Conservation (phyloP, 2,113 vertebrate genomes). For the Thalassarche chlororhynchos region DNA sequence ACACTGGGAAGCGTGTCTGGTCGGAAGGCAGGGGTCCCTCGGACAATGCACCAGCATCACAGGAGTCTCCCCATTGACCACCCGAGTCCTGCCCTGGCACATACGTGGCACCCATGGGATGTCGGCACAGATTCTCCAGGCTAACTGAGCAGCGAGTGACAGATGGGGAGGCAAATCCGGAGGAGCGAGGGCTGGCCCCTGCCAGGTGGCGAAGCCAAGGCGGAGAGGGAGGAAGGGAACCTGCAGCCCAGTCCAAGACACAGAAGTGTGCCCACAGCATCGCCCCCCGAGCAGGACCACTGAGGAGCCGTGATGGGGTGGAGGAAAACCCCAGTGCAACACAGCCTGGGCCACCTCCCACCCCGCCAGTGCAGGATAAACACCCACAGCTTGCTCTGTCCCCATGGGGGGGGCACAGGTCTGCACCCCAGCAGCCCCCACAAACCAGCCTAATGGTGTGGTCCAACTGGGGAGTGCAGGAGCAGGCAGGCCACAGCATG, state of each 20-base stretch:
- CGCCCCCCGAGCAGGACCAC: fast-evolving
- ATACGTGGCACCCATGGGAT: not conserved
- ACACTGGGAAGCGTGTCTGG: fast-evolving
- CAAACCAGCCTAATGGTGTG: not conserved
- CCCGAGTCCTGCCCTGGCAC: not conserved
- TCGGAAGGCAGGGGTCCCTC: not conserved
- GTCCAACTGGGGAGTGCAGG: not conserved
- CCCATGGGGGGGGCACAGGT: not conserved
- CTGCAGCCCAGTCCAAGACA: not conserved
- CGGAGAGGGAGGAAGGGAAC: not conserved
- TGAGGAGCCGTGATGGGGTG: not conserved
- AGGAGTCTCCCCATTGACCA: not conserved
- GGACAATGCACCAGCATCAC: not conserved
- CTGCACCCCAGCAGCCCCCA: not conserved
- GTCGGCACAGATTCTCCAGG: fast-evolving
- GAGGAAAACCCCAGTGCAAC: not conserved
- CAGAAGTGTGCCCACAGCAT: fast-evolving
- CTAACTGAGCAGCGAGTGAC: not conserved
- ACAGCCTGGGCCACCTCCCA: not conserved
- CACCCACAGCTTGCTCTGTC: not conserved
- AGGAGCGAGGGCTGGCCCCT: not conserved
- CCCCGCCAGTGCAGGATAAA: not conserved
- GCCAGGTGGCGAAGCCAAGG: not conserved
- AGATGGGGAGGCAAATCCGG: not conserved
- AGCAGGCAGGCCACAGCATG: fast-evolving